Percentiles rank a stretch among this genome's conserved stretches.
Evolutionary conservation across 2,797 vertebrate species (phyloP).

Genomic region (Neopelma chrysocephalum): DNA sequence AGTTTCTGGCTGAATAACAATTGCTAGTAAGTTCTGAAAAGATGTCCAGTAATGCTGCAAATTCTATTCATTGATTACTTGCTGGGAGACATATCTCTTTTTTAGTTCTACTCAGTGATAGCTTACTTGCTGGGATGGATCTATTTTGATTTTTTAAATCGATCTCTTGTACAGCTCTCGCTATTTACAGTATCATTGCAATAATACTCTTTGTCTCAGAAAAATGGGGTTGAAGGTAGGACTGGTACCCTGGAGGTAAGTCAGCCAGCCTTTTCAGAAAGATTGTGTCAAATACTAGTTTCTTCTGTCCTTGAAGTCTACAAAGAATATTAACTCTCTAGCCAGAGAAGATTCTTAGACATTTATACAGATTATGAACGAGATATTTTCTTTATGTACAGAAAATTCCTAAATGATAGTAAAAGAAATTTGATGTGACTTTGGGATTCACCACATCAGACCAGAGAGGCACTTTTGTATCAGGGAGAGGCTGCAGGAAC

Average conservation of each 20-base stretch:
- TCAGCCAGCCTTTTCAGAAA: not conserved
- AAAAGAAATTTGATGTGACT: not conserved
- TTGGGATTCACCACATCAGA: not conserved
- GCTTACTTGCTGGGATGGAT: not conserved
- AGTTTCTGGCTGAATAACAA: not conserved
- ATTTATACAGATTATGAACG: not conserved
- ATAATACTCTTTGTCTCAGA: not conserved
- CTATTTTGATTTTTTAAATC: not conserved
- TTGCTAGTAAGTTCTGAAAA: not conserved
- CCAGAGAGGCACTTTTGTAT: not conserved
- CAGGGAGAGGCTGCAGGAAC: not conserved
- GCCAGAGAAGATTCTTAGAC: not conserved
- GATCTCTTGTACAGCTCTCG: not conserved
- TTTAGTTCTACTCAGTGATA: not conserved
- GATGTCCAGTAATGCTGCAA: not conserved
- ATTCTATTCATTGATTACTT: not conserved
- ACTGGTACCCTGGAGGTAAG: not conserved
- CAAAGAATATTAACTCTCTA: not conserved
- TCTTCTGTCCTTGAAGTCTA: not conserved
- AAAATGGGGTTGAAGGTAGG: not conserved
- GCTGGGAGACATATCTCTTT: not conserved
- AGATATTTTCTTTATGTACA: not conserved
- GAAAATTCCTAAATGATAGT: not conserved
- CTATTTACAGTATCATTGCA: not conserved
- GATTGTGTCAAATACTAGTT: not conserved